phyloP scores from a whole-genome alignment of 2,888 invertebrate species.

The Mantis religiosa region DNA sequence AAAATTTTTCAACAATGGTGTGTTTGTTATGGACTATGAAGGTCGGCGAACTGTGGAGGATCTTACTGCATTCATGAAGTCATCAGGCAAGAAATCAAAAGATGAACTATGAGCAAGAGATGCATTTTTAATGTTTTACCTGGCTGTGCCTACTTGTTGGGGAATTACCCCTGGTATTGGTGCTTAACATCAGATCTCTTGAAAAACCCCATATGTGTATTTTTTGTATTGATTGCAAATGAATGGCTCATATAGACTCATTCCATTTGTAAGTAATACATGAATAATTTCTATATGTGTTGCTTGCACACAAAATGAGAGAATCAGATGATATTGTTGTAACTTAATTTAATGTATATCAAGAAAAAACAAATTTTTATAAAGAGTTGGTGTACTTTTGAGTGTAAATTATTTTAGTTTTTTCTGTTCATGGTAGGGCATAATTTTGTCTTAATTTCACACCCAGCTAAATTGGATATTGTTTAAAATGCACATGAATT shows the following conservation, averaged over 20 bases:
- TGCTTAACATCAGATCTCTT: not conserved
- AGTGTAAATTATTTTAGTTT: no score
- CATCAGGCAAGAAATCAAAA: constrained; percentile 21
- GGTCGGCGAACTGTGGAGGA: constrained; percentile 55
- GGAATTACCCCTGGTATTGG: not conserved
- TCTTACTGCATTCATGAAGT: constrained; percentile 52
- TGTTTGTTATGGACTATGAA: constrained; percentile 52
- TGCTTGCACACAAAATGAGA: not conserved
- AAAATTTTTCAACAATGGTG: constrained; percentile 56
- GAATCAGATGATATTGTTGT: not conserved
- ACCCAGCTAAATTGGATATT: no score
- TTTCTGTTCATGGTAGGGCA: no score
- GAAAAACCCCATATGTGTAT: not conserved
- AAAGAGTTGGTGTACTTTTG: not conserved
- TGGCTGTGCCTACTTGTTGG: not conserved
- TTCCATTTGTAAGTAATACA: not conserved
- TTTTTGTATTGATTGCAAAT: not conserved
- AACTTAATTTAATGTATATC: not conserved
- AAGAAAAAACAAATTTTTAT: not conserved
- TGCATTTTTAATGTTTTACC: not conserved
- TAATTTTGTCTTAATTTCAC: no score
- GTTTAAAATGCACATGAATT: no score
- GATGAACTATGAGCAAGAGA: constrained; percentile 26
- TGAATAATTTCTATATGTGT: not conserved
- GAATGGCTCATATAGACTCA: not conserved